A percentile compares a stretch with the other conserved stretches of the same genome.
phyloP scores from a whole-genome alignment of 1,140 invertebrate species.

The Drosophila gunungcola region DNA sequence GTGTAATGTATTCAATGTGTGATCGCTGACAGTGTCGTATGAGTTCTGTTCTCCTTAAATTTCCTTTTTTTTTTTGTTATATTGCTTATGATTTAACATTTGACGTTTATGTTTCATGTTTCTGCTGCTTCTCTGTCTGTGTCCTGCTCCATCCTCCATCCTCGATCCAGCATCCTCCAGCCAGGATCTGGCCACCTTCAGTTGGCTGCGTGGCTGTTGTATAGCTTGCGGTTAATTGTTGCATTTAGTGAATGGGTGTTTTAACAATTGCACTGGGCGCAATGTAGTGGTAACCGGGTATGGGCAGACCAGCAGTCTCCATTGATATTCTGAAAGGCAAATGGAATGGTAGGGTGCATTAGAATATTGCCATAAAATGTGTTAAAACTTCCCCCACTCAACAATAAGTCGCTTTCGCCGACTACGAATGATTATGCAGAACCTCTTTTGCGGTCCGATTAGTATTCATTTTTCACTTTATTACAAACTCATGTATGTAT shows the following conservation, averaged over 20 bases:
- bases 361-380: neutral
- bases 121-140: conserved; percentile 1
- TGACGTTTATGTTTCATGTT: conserved; percentile 60
- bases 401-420: neutral
- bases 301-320: conserved; percentile 94
- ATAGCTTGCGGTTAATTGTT: conserved; percentile 44
- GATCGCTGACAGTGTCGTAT: conserved; percentile 40
- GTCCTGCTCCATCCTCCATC: conserved; percentile 14
- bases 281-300: conserved; percentile 95
- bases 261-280: conserved; percentile 96
- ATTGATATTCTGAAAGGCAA: conserved; percentile 92
- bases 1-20: conserved; percentile 37
- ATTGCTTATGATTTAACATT: conserved; percentile 76
- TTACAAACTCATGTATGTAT: conserved; percentile 63
- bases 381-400: neutral
- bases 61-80: conserved; percentile 23
- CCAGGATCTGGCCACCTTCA: conserved; percentile 6
- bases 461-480: conserved; percentile 70
- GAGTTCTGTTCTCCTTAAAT: conserved; percentile 5
- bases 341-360: conserved; percentile 64
- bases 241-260: conserved; percentile 93
- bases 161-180: no score
- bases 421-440: neutral
- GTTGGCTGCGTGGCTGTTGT: conserved; percentile 43
- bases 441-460: conserved; percentile 13